Conservation (phyloP, 2,888 invertebrate species). For the Boloria selene region DNA sequence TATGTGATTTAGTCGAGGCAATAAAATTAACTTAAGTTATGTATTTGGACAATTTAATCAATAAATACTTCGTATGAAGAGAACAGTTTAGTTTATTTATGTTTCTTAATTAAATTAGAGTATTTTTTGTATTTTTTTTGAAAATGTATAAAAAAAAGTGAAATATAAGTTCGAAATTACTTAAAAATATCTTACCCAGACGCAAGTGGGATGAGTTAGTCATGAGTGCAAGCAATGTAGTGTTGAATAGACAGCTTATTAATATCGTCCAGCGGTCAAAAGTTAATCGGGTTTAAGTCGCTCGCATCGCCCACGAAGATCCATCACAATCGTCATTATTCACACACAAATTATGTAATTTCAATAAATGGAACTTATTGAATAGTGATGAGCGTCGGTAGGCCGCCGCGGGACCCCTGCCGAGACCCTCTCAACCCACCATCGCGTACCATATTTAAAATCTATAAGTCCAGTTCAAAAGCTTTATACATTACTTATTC, state of each 20-base stretch:
- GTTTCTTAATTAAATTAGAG: too few relatives aligned
- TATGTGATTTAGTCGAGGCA: constrained; percentile 11
- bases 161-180: not conserved
- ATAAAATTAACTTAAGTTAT: constrained; percentile 8
- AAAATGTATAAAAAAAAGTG: not conserved
- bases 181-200: constrained; percentile 2
- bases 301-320: constrained; percentile 81
- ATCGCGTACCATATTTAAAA: constrained; percentile 46
- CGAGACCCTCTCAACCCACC: constrained; percentile 51
- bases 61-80: not conserved
- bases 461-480: constrained; percentile 42
- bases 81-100: too few relatives aligned
- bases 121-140: too few relatives aligned
- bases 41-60: constrained; percentile 9
- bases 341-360: constrained; percentile 83
- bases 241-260: constrained; percentile 71
- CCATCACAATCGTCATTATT: constrained; percentile 82
- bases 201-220: constrained; percentile 36
- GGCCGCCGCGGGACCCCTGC: constrained; percentile 70
- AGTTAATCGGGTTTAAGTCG: constrained; percentile 81
- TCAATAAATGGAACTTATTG: constrained; percentile 82
- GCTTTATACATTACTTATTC: constrained; percentile 43
- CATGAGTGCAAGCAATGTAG: constrained; percentile 45
- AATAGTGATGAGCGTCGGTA: constrained; percentile 82
- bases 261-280: constrained; percentile 78